Evolutionary conservation across 2,797 vertebrate genomes (phyloP).

Genomic region (Jordanella pulchra): DNA sequence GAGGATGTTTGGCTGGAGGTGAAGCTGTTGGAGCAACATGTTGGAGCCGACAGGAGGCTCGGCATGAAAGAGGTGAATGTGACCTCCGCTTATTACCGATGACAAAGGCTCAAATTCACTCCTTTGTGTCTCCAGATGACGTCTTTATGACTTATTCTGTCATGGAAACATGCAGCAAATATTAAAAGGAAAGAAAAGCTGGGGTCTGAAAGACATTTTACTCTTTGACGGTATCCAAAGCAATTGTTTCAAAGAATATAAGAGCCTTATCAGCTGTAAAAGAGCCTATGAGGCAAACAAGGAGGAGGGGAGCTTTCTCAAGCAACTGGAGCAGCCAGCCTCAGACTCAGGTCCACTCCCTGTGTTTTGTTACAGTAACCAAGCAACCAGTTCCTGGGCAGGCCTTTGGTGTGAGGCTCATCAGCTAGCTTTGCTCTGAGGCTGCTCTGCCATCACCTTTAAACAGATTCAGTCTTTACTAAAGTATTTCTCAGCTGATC

Average conservation of each 20-base stretch:
- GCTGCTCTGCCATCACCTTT: slow-evolving; percentile 47
- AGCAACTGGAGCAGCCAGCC: slow-evolving; percentile 34
- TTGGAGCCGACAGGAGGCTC: slow-evolving; percentile 53
- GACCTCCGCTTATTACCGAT: slow-evolving; percentile 50
- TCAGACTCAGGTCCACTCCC: slow-evolving; percentile 32
- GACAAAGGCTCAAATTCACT: slow-evolving; percentile 29
- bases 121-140: slow-evolving; percentile 17
- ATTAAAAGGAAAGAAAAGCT: neutral
- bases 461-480: slow-evolving; percentile 36
- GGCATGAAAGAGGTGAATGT: slow-evolving; percentile 46
- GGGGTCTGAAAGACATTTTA: neutral
- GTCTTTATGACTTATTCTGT: neutral
- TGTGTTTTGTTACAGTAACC: slow-evolving; percentile 77
- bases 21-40: slow-evolving; percentile 44
- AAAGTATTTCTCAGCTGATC: neutral
- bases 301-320: slow-evolving; percentile 51
- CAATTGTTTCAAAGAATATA: slow-evolving; percentile 9
- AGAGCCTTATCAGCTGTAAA: slow-evolving; percentile 9
- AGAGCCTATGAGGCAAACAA: slow-evolving; percentile 15
- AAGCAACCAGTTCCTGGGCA: slow-evolving; percentile 73
- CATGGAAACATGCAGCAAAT: slow-evolving; percentile 5
- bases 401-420: slow-evolving; percentile 64
- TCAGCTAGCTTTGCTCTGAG: slow-evolving; percentile 70
- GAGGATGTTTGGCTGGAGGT: slow-evolving; percentile 31
- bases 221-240: neutral